A percentile compares a stretch with the other conserved stretches of the same genome.
Evolutionary conservation across 1,140 invertebrate species (phyloP).

Genomic region (Brachionus rotundiformis): DNA sequence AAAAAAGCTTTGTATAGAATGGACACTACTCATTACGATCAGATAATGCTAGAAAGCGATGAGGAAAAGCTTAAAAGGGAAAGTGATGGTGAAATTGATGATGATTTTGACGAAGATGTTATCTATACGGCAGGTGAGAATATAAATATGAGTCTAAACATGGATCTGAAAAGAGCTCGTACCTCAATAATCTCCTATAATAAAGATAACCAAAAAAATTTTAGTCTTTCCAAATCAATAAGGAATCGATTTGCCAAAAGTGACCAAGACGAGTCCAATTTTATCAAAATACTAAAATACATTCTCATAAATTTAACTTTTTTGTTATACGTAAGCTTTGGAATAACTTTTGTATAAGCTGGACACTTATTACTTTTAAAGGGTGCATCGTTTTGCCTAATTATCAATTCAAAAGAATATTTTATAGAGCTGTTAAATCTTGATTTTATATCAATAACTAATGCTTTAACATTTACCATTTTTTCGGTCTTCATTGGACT

Average conservation of each 20-base stretch:
- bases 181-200: constrained; percentile 2
- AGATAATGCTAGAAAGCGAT: constrained; percentile 3
- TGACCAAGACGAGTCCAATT: background rate
- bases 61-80: background rate
- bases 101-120: constrained; percentile 3
- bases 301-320: constrained; percentile 26
- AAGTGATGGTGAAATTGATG: background rate
- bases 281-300: constrained; percentile 24
- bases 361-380: background rate
- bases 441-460: constrained; percentile 39
- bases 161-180: constrained; percentile 10
- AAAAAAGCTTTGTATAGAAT: background rate
- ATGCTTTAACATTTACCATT: background rate
- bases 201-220: constrained; percentile 26
- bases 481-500: constrained; percentile 24
- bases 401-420: constrained; percentile 37
- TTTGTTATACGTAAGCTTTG: background rate
- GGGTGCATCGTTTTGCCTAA: constrained; percentile 37
- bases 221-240: constrained; percentile 15
- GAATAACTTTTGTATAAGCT: background rate
- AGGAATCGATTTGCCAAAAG: background rate
- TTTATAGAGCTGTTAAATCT: constrained; percentile 36
- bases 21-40: constrained; percentile 20
- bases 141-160: background rate
- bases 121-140: background rate